Evolutionary conservation across 1,140 invertebrate genomes (phyloP).

Genomic region (Brachionus asplanchnoidis): DNA sequence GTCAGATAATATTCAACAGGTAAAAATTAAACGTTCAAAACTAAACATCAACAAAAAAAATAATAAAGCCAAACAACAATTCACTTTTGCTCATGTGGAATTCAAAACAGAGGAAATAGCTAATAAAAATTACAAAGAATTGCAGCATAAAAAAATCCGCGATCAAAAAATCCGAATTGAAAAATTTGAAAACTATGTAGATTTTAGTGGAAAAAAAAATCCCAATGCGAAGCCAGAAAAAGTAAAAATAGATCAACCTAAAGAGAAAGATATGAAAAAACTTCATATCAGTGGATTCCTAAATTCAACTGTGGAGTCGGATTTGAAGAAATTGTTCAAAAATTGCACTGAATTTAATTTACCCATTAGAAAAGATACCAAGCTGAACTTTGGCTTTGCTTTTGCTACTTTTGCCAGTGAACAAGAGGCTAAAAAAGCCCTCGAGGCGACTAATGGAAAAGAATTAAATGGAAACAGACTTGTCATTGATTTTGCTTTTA

Average conservation of each 20-base stretch:
- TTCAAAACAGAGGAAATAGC: conserved; percentile 46
- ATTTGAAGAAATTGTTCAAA: conserved; percentile 35
- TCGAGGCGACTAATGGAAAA: conserved; percentile 4
- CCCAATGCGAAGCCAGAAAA: background rate
- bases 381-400: conserved; percentile 29
- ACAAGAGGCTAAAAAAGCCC: conserved; percentile 12
- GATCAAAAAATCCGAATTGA: conserved; percentile 47
- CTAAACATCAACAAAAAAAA: conserved; percentile 41
- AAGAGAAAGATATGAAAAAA: conserved; percentile 17
- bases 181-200: background rate
- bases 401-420: conserved; percentile 6
- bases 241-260: background rate
- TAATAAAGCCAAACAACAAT: conserved; percentile 24
- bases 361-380: conserved; percentile 20
- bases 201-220: conserved; percentile 44
- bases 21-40: conserved; percentile 54
- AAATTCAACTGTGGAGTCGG: background rate
- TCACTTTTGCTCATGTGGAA: conserved; percentile 51
- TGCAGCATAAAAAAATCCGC: conserved; percentile 48
- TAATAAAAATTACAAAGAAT: conserved; percentile 46
- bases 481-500: conserved; percentile 8
- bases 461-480: background rate
- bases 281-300: conserved; percentile 14
- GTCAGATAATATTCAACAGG: conserved; percentile 64
- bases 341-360: background rate